A percentile compares a stretch with the other conserved stretches of the same genome.
phyloP scores from a whole-genome alignment of 2,113 vertebrate species.

The Alosa alosa region DNA sequence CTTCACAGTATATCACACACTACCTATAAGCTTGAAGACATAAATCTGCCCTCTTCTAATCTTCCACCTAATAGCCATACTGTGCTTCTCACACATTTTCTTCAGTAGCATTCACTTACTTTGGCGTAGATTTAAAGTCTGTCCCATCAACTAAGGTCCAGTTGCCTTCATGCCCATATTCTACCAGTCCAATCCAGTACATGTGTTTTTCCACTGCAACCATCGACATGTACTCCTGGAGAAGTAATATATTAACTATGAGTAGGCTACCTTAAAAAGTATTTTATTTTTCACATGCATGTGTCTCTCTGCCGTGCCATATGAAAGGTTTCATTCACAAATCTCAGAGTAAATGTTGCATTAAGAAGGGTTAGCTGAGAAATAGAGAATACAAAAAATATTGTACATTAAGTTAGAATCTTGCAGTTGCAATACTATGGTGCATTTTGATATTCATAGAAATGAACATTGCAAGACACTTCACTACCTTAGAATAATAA shows the following conservation, averaged over 20 bases:
- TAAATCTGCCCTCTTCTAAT: background rate
- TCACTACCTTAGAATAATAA: too few relatives aligned
- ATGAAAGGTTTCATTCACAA: too few relatives aligned
- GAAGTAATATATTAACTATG: background rate
- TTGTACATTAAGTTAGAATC: too few relatives aligned
- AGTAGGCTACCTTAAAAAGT: too few relatives aligned
- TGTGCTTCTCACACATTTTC: background rate
- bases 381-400: background rate
- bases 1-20: too few relatives aligned
- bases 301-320: background rate
- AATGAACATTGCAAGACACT: too few relatives aligned
- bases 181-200: slow-evolving; percentile 53
- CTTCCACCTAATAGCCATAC: background rate
- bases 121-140: slow-evolving; percentile 46
- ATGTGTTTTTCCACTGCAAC: accelerated
- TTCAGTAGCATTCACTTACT: slow-evolving; percentile 22
- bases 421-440: too few relatives aligned
- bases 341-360: too few relatives aligned
- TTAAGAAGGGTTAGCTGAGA: background rate
- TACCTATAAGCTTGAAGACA: background rate
- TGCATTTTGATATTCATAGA: too few relatives aligned
- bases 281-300: background rate
- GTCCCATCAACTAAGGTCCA: slow-evolving; percentile 71
- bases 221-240: slow-evolving; percentile 41
- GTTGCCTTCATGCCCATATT: slow-evolving; percentile 39